Evolutionary conservation across 1,140 invertebrate genomes (phyloP), one percentile per base, ranked within the genome.

Genomic region (Cydia amplana): DNA sequence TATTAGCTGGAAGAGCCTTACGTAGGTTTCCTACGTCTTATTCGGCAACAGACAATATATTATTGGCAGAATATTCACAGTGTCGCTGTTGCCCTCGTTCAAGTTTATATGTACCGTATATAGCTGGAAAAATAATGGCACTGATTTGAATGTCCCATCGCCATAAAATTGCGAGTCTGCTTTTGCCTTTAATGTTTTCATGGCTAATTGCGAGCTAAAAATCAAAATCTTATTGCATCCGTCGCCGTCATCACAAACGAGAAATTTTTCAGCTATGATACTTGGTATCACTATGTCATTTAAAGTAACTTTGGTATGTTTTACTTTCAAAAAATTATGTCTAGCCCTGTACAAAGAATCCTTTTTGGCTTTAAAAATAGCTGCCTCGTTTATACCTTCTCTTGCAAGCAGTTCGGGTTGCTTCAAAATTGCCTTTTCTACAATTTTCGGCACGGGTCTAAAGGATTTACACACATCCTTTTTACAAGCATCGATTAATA

Each of bases 31-130:
- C 23, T 23, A 20, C 18, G 60, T 63, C 60, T 63, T 63, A 25
- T 63, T 63, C 60, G 60, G 60, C 60, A 63, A 63, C 60, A 63
- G 23, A 63, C 60, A 63, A 63, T 23, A 63, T 63, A 63, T 63
- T 23, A 63, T 25, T 23, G 60, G 60, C 10, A 63, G 9, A 23
- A 63, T 63, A 63, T 20, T 63, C 18, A 60, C 51, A 63, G 60
- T 23, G n/a, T 20, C 60, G 23, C 23, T 23, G 60, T 63, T 63
- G 60, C 20, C 12, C 18, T 20, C 18, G 60, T 63, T 63, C 60
- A 63, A 63, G 23, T 63, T 63, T 63, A 63, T 12, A 63, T 63
- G 60, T 23, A 63, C 18, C 49, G 49, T 51, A n/a, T 51, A 51
- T 51, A 60, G 51, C 18, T 60, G 51, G 18, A 9, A 60, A 60